Evolutionary conservation across 2,888 invertebrate genomes (phyloP).

Genomic region (Notodonta ziczac): DNA sequence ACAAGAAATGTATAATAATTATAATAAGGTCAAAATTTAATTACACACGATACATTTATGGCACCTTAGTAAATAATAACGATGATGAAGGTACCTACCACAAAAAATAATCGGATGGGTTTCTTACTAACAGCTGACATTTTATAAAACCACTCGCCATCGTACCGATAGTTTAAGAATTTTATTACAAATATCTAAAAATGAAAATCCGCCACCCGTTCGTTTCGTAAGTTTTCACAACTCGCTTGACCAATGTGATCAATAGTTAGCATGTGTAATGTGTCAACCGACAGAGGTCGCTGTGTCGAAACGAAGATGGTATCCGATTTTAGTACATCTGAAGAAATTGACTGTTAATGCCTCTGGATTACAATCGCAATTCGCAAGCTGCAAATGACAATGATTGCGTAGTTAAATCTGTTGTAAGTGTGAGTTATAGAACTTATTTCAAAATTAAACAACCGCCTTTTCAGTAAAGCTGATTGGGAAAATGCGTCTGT

Average conservation of each 20-base stretch:
- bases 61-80: too few relatives aligned
- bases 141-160: too few relatives aligned
- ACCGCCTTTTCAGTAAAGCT: too few relatives aligned
- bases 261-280: slow-evolving; percentile 30
- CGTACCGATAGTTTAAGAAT: too few relatives aligned
- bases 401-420: background rate
- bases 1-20: too few relatives aligned
- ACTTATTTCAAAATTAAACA: too few relatives aligned
- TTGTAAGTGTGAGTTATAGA: background rate
- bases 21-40: too few relatives aligned
- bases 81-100: too few relatives aligned
- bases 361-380: background rate
- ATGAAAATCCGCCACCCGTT: background rate
- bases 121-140: too few relatives aligned
- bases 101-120: too few relatives aligned
- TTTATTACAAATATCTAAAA: background rate
- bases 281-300: slow-evolving; percentile 34
- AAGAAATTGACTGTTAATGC: background rate
- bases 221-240: slow-evolving; percentile 18
- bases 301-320: background rate
- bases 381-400: background rate
- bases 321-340: slow-evolving; percentile 6
- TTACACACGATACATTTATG: too few relatives aligned
- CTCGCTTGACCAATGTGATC: slow-evolving; percentile 26
- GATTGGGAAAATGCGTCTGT: too few relatives aligned